A percentile compares a stretch with the other conserved stretches of the same genome.
Conservation (phyloP, 1,140 invertebrate genomes). For the Chionoecetes opilio region DNA sequence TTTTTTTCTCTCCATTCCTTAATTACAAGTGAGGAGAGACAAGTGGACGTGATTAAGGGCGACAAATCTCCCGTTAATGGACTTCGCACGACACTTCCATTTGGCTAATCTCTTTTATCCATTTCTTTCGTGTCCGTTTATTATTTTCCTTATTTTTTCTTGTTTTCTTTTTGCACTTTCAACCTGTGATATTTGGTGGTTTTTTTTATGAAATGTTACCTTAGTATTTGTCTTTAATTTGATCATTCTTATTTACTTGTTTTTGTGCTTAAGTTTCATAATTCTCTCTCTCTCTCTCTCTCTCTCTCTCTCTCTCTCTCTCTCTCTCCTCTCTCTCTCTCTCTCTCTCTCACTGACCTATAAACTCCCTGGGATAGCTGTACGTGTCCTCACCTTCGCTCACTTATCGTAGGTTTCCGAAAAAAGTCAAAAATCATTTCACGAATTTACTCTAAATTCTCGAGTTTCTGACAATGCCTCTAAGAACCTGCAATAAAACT, state of each 20-base stretch:
- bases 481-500: background rate
- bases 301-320: background rate
- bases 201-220: background rate
- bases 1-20: background rate
- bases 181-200: background rate
- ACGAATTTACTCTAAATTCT: background rate
- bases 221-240: background rate
- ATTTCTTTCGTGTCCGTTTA: background rate
- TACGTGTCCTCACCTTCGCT: background rate
- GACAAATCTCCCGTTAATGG: conserved; percentile 3
- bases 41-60: background rate
- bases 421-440: background rate
- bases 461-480: background rate
- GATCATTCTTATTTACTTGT: background rate
- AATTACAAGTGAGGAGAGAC: background rate
- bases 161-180: background rate
- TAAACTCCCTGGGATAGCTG: background rate
- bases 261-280: background rate
- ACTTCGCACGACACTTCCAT: background rate
- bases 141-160: background rate
- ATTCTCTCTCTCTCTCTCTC: background rate
- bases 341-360: background rate
- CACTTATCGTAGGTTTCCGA: background rate
- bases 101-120: conserved; percentile 2
- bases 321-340: conserved; percentile 27